phyloP scores from a whole-genome alignment of 23 tunicate species.

The Halocynthia roretzi region DNA sequence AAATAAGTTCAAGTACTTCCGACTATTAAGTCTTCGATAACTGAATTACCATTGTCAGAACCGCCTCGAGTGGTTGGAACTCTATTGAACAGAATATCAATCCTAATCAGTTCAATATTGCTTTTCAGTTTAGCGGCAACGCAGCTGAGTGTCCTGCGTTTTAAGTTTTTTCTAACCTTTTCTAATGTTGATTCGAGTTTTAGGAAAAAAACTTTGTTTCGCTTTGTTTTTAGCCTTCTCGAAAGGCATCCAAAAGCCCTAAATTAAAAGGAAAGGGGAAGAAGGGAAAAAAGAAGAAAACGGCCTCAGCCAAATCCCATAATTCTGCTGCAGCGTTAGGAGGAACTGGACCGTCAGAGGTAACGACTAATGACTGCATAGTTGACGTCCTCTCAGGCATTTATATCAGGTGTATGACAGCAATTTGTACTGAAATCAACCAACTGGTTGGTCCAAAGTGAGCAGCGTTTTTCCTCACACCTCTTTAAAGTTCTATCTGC shows the following conservation, averaged over 20 bases:
- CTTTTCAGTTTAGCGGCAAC: no score
- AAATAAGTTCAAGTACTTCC: no score
- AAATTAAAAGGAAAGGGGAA: constrained; percentile 67
- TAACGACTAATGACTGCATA: neutral
- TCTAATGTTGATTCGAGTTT: no score
- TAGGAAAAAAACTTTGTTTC: neutral
- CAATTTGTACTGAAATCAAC: neutral
- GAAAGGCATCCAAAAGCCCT: constrained; percentile 69
- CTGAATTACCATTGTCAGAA: no score
- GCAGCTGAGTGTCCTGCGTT: no score
- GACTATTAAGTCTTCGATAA: no score
- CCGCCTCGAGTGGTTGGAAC: no score
- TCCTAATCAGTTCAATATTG: no score
- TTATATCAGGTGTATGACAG: neutral
- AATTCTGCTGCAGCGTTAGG: constrained; percentile 34
- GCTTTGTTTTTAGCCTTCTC: constrained; percentile 41
- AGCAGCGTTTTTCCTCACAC: no score
- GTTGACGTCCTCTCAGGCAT: neutral
- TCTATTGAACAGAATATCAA: no score
- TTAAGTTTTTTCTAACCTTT: no score
- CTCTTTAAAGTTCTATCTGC: no score
- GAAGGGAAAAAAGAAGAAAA: constrained; percentile 57
- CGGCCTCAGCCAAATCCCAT: constrained; percentile 18
- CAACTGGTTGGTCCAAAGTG: neutral
- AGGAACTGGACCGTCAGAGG: constrained; percentile 42